Evolutionary conservation across 35 echinoderm and acorn worm species (phyloP).

Genomic region (Hemicentrotus pulcherrimus): DNA sequence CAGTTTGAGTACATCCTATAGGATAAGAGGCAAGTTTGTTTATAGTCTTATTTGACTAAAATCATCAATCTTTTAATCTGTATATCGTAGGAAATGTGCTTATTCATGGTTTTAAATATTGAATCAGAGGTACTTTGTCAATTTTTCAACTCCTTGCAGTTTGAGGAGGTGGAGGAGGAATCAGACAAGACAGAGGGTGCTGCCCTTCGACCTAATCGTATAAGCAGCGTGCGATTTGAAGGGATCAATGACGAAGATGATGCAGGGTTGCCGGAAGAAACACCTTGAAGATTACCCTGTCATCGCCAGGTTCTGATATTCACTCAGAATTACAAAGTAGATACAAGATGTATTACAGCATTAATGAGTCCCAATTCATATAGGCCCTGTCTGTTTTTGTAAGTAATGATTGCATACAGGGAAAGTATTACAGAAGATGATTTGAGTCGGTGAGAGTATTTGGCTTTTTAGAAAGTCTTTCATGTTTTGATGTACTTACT

Average conservation of each 20-base stretch:
- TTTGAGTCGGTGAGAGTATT: too few relatives aligned
- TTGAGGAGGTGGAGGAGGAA: neutral
- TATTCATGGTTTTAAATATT: neutral
- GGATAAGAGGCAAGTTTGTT: too few relatives aligned
- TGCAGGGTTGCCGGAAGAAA: neutral
- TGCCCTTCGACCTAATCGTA: neutral
- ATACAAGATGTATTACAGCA: too few relatives aligned
- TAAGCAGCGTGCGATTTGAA: conserved; percentile 42
- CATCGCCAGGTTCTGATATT: neutral
- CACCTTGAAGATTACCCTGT: neutral
- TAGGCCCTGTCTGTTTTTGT: too few relatives aligned
- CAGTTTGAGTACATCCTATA: neutral
- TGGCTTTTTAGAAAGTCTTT: too few relatives aligned
- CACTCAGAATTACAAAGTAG: too few relatives aligned
- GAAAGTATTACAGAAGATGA: too few relatives aligned
- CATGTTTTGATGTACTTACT: too few relatives aligned
- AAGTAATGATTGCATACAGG: too few relatives aligned
- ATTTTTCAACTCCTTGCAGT: neutral
- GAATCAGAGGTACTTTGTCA: neutral
- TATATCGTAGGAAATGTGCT: neutral
- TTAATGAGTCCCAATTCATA: too few relatives aligned
- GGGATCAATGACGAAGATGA: conserved; percentile 32
- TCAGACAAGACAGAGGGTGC: neutral
- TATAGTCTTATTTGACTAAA: too few relatives aligned
- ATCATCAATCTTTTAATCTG: too few relatives aligned